Percentiles rank a stretch among this genome's conserved stretches.
Evolutionary conservation across 2,797 vertebrate species (phyloP).

Genomic region (Gymnopithys bicolor): DNA sequence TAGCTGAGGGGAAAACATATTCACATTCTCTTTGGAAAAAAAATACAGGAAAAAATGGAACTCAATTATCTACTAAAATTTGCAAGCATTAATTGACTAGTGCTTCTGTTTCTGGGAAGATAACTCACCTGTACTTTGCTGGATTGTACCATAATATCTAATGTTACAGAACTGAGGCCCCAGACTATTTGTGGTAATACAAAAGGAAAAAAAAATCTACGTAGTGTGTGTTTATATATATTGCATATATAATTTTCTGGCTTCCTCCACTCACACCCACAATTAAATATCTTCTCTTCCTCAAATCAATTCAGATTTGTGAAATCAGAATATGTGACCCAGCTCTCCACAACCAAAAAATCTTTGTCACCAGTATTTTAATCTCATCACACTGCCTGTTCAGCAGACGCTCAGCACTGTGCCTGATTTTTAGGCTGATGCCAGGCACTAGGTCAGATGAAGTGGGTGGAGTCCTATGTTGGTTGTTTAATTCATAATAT

Average conservation of each 20-base stretch:
- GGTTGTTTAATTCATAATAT: neutral
- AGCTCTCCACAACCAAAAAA: neutral
- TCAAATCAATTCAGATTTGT: neutral
- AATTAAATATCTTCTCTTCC: neutral
- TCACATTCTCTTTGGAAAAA: neutral
- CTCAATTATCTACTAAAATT: neutral
- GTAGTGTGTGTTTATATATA: neutral
- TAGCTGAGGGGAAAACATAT: neutral
- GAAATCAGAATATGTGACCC: neutral
- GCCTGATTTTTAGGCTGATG: neutral
- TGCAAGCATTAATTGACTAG: neutral
- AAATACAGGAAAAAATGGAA: neutral
- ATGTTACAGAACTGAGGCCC: neutral
- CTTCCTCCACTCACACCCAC: neutral
- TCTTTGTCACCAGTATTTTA: neutral
- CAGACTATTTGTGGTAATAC: neutral
- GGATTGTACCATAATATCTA: neutral
- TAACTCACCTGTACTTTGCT: neutral
- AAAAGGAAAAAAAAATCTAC: neutral
- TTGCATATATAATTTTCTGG: neutral
- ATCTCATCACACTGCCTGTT: neutral
- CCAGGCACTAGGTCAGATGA: neutral
- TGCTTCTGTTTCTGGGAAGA: neutral
- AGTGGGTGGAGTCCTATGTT: neutral
- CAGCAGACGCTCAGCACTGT: neutral